Percentiles rank a stretch among this genome's conserved stretches.
Conservation (phyloP, 2,797 vertebrate species). For the Moxostoma hubbsi region DNA sequence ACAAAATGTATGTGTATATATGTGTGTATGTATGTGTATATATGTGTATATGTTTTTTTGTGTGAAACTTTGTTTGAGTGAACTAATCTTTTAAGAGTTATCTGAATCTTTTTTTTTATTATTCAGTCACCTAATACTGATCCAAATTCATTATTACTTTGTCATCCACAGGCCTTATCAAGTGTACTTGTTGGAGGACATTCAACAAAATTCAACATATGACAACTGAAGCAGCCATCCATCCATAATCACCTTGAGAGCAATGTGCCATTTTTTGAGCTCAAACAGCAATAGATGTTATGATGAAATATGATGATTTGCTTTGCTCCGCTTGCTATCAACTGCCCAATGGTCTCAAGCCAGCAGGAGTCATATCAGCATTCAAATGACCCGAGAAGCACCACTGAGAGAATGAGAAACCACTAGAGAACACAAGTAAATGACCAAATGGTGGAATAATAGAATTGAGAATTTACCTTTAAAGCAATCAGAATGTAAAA, state of each 20-base stretch:
- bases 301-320: slow-evolving; percentile 19
- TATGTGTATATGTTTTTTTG: too few relatives aligned
- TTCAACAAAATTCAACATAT: neutral
- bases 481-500: slow-evolving; percentile 8
- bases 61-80: too few relatives aligned
- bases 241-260: neutral
- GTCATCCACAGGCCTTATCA: neutral
- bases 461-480: slow-evolving; percentile 2
- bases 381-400: slow-evolving; percentile 34
- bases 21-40: too few relatives aligned
- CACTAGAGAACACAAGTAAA: slow-evolving; percentile 12
- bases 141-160: neutral
- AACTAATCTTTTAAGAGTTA: too few relatives aligned
- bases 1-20: too few relatives aligned
- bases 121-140: too few relatives aligned
- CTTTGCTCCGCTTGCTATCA: slow-evolving; percentile 26
- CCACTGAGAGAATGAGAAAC: slow-evolving; percentile 6
- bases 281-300: neutral
- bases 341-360: slow-evolving; percentile 27
- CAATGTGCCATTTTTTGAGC: slow-evolving; percentile 4
- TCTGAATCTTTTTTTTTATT: too few relatives aligned
- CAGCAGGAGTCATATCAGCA: slow-evolving; percentile 47
- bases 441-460: neutral
- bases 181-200: neutral
- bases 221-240: neutral